These are phyloP conservation scores for Nineta flava DNA, from an alignment of 2,888 invertebrate genomes.

Conservation along the genomic window DNA sequence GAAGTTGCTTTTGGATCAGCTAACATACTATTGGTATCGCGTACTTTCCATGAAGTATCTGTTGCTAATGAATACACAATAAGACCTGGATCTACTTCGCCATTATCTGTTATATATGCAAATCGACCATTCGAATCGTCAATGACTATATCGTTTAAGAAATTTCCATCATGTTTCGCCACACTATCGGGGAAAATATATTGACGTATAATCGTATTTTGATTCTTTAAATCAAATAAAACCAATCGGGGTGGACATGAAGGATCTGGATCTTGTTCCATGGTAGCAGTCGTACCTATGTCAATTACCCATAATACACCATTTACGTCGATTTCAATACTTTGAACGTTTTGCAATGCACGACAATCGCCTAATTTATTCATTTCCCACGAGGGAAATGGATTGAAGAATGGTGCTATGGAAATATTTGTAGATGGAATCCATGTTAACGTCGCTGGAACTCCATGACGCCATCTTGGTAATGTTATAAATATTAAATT, in stretches of 20 bases:
- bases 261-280: slow-evolving; percentile 31
- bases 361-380: slow-evolving; percentile 49
- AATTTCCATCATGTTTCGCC: slow-evolving; percentile 37
- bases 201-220: slow-evolving; percentile 31
- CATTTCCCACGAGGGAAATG: slow-evolving; percentile 57
- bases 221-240: slow-evolving; percentile 45
- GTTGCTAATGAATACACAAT: slow-evolving; percentile 50
- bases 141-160: slow-evolving; percentile 56
- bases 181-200: slow-evolving; percentile 45
- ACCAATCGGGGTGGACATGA: slow-evolving; percentile 53
- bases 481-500: slow-evolving; percentile 49
- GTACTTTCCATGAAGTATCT: slow-evolving; percentile 53
- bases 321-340: slow-evolving; percentile 52
- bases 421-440: slow-evolving; percentile 31
- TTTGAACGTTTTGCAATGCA: slow-evolving; percentile 58
- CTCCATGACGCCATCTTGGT: slow-evolving; percentile 52
- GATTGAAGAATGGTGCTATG: slow-evolving; percentile 39
- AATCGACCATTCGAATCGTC: slow-evolving; percentile 49
- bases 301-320: slow-evolving; percentile 56
- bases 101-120: slow-evolving; percentile 59
- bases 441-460: slow-evolving; percentile 51
- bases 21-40: slow-evolving; percentile 45
- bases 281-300: slow-evolving; percentile 46
- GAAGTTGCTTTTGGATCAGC: slow-evolving; percentile 38
- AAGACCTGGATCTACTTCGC: slow-evolving; percentile 49